Evolutionary conservation across 2,797 vertebrate genomes (phyloP).

Genomic region (Geotrypetes seraphini): DNA sequence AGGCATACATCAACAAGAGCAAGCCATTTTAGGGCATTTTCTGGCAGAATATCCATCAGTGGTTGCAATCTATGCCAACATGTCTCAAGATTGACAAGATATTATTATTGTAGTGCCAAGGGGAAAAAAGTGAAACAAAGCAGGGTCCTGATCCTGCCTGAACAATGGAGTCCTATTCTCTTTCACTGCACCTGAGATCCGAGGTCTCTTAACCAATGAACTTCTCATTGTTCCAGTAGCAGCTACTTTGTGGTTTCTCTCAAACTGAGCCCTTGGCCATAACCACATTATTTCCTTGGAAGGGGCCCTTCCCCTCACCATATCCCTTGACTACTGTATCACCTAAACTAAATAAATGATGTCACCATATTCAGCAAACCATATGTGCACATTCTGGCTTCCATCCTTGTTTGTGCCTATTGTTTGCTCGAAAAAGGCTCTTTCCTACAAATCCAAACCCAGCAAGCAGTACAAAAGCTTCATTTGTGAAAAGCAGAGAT

Average conservation of each 20-base stretch:
- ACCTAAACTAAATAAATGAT: constrained; percentile 33
- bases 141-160: constrained; percentile 26
- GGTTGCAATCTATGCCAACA: constrained; percentile 32
- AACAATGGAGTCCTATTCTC: constrained; percentile 61
- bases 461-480: constrained; percentile 36
- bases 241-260: constrained; percentile 30
- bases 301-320: constrained; percentile 13
- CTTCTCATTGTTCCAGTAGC: constrained; percentile 31
- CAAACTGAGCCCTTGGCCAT: not conserved
- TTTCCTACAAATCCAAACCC: constrained; percentile 16
- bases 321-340: constrained; percentile 22
- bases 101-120: constrained; percentile 46
- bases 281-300: constrained; percentile 11
- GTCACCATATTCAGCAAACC: constrained; percentile 27
- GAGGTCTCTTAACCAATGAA: constrained; percentile 26
- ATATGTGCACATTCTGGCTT: constrained; percentile 9
- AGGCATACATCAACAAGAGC: constrained; percentile 39
- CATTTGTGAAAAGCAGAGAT: constrained; percentile 36
- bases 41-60: constrained; percentile 43
- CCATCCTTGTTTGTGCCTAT: constrained; percentile 16
- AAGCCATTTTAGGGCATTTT: constrained; percentile 24
- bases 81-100: constrained; percentile 54
- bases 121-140: constrained; percentile 43
- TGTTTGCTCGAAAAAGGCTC: constrained; percentile 30
- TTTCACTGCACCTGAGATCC: constrained; percentile 46